Evolutionary conservation across 1,140 invertebrate species (phyloP), one percentile per base, ranked within the genome.

Genomic region (Tachypleus tridentatus): DNA sequence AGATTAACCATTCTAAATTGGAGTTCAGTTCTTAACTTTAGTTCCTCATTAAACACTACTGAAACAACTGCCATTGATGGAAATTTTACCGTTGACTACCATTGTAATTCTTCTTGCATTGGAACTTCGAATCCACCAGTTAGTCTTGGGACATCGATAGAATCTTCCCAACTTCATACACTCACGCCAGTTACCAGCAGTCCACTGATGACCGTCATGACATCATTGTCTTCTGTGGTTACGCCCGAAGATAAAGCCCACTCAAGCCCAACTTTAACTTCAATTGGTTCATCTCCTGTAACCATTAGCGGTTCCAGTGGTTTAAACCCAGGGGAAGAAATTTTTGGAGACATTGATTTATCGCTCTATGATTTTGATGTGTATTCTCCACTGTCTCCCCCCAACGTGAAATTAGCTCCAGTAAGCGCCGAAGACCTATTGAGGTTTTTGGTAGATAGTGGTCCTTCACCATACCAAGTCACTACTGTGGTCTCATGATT

Each of bases 21-120:
- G 90, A 87, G 90, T 72, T 91, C 89, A 50, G 90, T 93, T 69
- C 81, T 93, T 56, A 91, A 87, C 72, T 81, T 93, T 10, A 91
- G 76, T 86, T 88, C 29, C 79, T 89, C 68, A 89, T 86, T 74
- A 74, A 86, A 60, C 83, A 11, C 57, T 51, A n/a, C 52, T 53
- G 50, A 11, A 11, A 57, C n/a, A 3, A 64, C 57, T 53, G 48
- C 9, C 8, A 54, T 57, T 7, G 6, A 49, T 53, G 52, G 29
- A 62, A 64, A 59, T 4, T 11, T 52, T 29, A 11, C 56, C 5
- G 48, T 49, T 58, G 48, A 8, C 6, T 51, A 4, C 10, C 29
- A 29, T 29, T 61, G 60, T 61, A 53, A 53, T 53, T n/a, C 8
- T 8, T 8, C 51, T 47, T 56, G 10, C 51, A 48, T 62, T 51